Percentiles rank a stretch among this genome's conserved stretches.
phyloP scores from a whole-genome alignment of 2,797 vertebrate species.

The Coregonus ussuriensis region DNA sequence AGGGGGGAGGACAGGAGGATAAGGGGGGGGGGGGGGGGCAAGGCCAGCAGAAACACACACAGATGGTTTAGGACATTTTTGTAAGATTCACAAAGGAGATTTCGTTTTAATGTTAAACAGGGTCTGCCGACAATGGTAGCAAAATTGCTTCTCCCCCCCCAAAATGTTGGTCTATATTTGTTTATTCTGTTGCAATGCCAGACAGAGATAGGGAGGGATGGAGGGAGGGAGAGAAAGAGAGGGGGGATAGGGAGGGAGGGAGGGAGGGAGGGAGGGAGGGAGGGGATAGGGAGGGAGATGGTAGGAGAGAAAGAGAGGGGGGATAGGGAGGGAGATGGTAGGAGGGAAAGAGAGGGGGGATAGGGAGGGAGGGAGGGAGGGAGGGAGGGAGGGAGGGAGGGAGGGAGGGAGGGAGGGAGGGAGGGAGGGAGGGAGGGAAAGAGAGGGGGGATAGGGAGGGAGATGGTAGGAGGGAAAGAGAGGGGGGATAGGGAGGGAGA shows the following conservation, averaged over 20 bases:
- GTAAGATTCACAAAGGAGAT: conserved; percentile 17
- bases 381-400: conserved; percentile 3
- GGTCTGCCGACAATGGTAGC: conserved; percentile 1
- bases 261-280: conserved; percentile 6
- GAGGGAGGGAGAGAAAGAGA: conserved; percentile 7
- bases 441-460: too few relatives aligned
- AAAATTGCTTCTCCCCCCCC: not conserved
- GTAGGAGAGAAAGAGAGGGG: not conserved
- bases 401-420: conserved; percentile 4
- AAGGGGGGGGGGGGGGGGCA: not conserved
- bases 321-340: too few relatives aligned
- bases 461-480: too few relatives aligned
- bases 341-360: too few relatives aligned
- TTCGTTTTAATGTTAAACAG: conserved; percentile 6
- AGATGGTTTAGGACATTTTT: not conserved
- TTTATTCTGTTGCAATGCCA: conserved; percentile 2
- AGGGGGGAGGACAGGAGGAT: not conserved
- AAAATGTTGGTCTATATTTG: conserved; percentile 5
- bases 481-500: too few relatives aligned
- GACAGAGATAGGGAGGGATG: conserved; percentile 5
- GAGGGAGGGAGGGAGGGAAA: not conserved
- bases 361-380: conserved; percentile 20
- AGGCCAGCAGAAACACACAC: not conserved
- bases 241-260: conserved; percentile 5
- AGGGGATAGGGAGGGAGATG: conserved; percentile 5